Base-by-base conservation (phyloP, 1,140 invertebrate genomes). In the Lepidurus apus region DNA sequence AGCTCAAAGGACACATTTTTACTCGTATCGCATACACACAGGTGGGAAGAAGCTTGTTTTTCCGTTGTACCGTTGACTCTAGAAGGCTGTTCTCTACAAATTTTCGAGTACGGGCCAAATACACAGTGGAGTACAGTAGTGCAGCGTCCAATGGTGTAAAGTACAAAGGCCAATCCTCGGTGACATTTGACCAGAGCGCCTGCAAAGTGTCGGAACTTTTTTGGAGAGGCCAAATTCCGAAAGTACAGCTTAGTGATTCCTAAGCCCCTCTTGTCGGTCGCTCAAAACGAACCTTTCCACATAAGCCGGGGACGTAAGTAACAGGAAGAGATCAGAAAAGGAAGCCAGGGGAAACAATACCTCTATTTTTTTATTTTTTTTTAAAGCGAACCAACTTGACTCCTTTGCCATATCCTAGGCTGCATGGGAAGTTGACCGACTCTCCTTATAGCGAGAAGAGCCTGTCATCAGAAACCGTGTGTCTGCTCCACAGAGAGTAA, bases 161-260 rank as follows among this genome's bases (percentile, higher is more conserved):
- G 53, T 65, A 65, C 53, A 65, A 65, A 65, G 53, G 53, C 53
- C 53, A 65, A 21, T 65, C 53, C 53, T 11, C 53, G 53, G 53
- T 65, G 53, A 65, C 53, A 65, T 65, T 65, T 65, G 53, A 65
- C 53, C 53, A 65, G 53, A 65, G 21, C 17, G 53, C 53, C 53
- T 65, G 53, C 53, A 65, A 65, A 65, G 53, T 65, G 53, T 65
- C 53, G 17, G 53, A 65, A 65, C 53, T 65, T 65, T 65, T 65
- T 65, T 65, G 17, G 17, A 65, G 53, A 65, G 53, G 53, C 53
- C 53, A 65, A 65, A 65, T 65, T 65, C 53, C 53, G 53, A 65
- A 65, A n/a, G 53, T 65, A n/a, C 53, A 65, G 53, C 53, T 65
- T 65, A n/a, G 17, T 65, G 21, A 47, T 21, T 13, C 53, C 21